A percentile compares a stretch with the other conserved stretches of the same genome.
These are phyloP conservation scores for Zaprionus inermis DNA, from an alignment of 1,140 invertebrate genomes.

Conservation along the genomic window DNA sequence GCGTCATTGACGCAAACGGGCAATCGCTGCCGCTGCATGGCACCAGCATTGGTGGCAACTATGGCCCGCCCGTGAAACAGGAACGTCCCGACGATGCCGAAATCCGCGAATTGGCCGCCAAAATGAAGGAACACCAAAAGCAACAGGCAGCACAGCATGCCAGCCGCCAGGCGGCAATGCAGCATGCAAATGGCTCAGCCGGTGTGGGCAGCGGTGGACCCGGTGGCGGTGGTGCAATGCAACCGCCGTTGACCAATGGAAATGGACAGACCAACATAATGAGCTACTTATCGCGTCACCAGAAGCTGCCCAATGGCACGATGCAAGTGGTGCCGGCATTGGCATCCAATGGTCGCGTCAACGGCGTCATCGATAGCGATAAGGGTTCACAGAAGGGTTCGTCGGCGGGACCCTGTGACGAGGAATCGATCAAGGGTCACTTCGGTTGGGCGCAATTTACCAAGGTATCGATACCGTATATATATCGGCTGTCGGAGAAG, in stretches of 20 bases:
- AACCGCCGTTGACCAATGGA: conserved; percentile 69
- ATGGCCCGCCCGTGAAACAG: conserved; percentile 87
- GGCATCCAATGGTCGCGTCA: conserved; percentile 53
- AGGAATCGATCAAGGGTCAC: conserved; percentile 92
- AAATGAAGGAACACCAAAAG: conserved; percentile 93
- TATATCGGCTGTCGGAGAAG: conserved; percentile 92
- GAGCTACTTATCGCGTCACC: conserved; percentile 86
- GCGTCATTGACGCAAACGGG: conserved; percentile 76
- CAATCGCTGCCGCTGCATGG: conserved; percentile 73
- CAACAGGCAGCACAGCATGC: conserved; percentile 77
- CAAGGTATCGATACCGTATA: conserved; percentile 94
- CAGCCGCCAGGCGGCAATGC: conserved; percentile 75
- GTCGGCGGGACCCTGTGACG: conserved; percentile 86
- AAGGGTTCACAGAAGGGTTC: conserved; percentile 40
- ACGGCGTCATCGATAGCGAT: conserved; percentile 46
- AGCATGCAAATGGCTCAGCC: conserved; percentile 62
- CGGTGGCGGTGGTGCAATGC: conserved; percentile 55
- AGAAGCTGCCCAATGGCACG: conserved; percentile 77
- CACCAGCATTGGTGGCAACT: conserved; percentile 62
- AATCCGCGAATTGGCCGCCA: conserved; percentile 92
- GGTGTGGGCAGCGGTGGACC: conserved; percentile 51
- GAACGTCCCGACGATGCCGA: conserved; percentile 94
- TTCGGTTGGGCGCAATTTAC: conserved; percentile 96
- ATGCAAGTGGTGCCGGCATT: conserved; percentile 70
- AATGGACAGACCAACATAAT: conserved; percentile 87